Evolutionary conservation across 2,888 invertebrate species (phyloP), one percentile per base, ranked within the genome.

Genomic region (Pediacus dermestoides): DNA sequence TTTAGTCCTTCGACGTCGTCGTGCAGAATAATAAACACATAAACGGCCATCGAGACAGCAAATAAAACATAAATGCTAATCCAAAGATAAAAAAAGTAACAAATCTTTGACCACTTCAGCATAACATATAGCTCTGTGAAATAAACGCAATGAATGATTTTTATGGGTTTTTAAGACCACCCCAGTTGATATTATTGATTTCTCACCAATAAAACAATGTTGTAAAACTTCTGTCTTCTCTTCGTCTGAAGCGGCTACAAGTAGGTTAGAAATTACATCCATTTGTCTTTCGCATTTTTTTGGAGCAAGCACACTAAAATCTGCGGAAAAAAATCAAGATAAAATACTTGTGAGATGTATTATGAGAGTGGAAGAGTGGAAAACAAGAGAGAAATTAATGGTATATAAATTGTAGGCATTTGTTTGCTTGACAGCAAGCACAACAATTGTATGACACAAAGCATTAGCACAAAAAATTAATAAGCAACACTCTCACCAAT

Each of bases 81-180:
- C 30, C 73, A 58, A 12, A 68, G 46, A 36, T 69, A 70, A 52
- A 76, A 76, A 44, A 75, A 72, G 27, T 63, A 58, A 26, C 72
- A 61, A 11, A 75, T 66, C 46, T 64, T 68, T n/a, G 65, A 51
- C 76, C 76, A 76, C 57, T 76, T 76, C 14, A 75, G 31, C 3
- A 46, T 37, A 6, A 58, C 63, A 31, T 44, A 54, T 1, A 55
- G 44, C 21, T 55, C 55, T 54, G 39, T n/a, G 37, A 44, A 44
- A n/a, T n/a, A n/a, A n/a, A n/a, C n/a, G n/a, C n/a, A n/a, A n/a
- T n/a, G n/a, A n/a, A n/a, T n/a, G n/a, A n/a, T n/a, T n/a, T n/a
- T n/a, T n/a, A n/a, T n/a, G n/a, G n/a, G n/a, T n/a, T n/a, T n/a
- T n/a, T n/a, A 32, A 37, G 28, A 22, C 15, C n/a, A n/a, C n/a